These are phyloP conservation scores for Lepidocyrtinus sp. DNA, from an alignment of 2,888 invertebrate genomes.

Conservation along the genomic window DNA sequence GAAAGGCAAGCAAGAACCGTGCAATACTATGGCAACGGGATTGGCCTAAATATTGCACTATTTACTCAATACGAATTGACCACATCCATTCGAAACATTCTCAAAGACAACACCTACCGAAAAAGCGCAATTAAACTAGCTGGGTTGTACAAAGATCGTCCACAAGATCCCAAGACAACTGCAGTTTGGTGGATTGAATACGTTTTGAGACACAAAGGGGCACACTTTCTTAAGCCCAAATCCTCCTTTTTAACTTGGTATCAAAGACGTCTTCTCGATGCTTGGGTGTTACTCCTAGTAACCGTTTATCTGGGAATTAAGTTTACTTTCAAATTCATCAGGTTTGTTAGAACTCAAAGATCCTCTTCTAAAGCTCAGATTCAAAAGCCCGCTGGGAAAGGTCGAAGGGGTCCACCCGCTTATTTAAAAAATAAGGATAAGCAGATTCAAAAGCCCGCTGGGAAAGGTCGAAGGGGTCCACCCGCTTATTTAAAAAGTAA, in stretches of 20 bases:
- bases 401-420: background rate
- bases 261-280: constrained; percentile 55
- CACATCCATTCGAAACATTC: constrained; percentile 40
- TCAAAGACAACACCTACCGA: constrained; percentile 54
- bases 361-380: no score
- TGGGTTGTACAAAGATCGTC: constrained; percentile 57
- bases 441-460: no score
- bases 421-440: constrained; percentile 45
- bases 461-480: constrained; percentile 11
- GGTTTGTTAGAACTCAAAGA: background rate
- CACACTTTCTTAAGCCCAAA: constrained; percentile 49
- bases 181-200: constrained; percentile 65
- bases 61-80: constrained; percentile 59
- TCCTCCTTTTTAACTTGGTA: constrained; percentile 53
- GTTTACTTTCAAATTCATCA: background rate
- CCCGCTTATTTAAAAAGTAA: constrained; percentile 28
- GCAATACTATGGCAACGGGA: constrained; percentile 47
- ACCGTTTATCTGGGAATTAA: no score
- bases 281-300: constrained; percentile 41
- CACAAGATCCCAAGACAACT: constrained; percentile 46
- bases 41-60: constrained; percentile 42
- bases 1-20: constrained; percentile 45
- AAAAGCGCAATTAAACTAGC: constrained; percentile 49
- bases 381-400: no score
- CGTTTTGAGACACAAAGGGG: constrained; percentile 55